These are phyloP conservation scores for Druon quercuslanigerum DNA, from an alignment of 1,140 invertebrate genomes.

Conservation along the genomic window DNA sequence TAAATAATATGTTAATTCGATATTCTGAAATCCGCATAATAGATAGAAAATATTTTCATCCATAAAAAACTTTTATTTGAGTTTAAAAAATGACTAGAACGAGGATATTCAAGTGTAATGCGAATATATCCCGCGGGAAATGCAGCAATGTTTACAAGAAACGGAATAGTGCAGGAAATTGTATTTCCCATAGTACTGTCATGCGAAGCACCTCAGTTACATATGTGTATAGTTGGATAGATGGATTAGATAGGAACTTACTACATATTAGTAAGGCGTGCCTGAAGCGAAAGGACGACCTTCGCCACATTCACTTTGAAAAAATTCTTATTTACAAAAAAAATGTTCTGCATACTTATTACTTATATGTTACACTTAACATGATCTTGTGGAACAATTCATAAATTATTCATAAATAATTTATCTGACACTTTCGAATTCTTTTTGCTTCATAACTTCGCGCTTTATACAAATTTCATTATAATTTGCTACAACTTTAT, in stretches of 20 bases:
- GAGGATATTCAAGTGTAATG: neutral
- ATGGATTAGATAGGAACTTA: constrained; percentile 2
- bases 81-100: neutral
- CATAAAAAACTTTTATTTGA: too few relatives aligned
- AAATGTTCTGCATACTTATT: neutral
- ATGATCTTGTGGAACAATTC: neutral
- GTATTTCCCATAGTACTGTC: constrained; percentile 25
- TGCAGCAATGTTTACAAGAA: constrained; percentile 6
- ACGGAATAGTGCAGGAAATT: constrained; percentile 36
- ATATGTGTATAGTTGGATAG: constrained; percentile 3
- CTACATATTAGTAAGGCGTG: neutral
- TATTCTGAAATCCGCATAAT: too few relatives aligned
- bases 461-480: constrained; percentile 23
- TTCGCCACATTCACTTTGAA: constrained; percentile 9
- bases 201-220: constrained; percentile 26
- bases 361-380: constrained; percentile 14
- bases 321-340: constrained; percentile 1
- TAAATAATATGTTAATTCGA: too few relatives aligned
- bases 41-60: too few relatives aligned
- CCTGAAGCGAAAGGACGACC: constrained; percentile 15
- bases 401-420: constrained; percentile 32
- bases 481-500: neutral
- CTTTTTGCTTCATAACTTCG: constrained; percentile 8
- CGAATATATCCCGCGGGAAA: neutral
- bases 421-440: constrained; percentile 14